phyloP scores from a whole-genome alignment of 1,140 invertebrate genomes.

The Chlorops oryzae region DNA sequence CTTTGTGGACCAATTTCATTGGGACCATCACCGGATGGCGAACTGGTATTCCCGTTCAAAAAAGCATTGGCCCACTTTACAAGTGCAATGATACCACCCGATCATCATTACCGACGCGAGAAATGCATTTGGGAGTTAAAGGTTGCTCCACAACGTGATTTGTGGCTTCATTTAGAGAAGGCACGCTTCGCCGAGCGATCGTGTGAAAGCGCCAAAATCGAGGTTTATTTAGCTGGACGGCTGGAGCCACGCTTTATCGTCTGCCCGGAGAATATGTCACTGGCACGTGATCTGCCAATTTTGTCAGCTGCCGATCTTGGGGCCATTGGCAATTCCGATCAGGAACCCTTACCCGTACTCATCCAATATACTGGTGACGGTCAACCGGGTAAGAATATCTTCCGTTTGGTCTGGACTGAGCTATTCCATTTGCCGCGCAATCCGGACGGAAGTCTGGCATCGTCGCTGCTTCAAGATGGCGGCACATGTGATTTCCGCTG shows the following conservation, averaged over 20 bases:
- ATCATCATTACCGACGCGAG: slow-evolving; percentile 56
- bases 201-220: slow-evolving; percentile 78
- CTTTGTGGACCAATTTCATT: slow-evolving; percentile 76
- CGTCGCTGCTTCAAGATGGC: slow-evolving; percentile 60
- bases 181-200: slow-evolving; percentile 73
- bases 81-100: slow-evolving; percentile 39
- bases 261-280: slow-evolving; percentile 75
- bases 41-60: slow-evolving; percentile 77
- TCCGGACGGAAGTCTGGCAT: slow-evolving; percentile 70
- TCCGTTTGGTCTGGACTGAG: slow-evolving; percentile 84
- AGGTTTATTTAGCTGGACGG: slow-evolving; percentile 66
- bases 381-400: slow-evolving; percentile 66
- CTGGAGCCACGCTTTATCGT: slow-evolving; percentile 67
- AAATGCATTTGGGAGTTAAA: slow-evolving; percentile 84
- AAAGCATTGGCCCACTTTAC: slow-evolving; percentile 62
- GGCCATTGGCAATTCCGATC: slow-evolving; percentile 55
- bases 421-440: slow-evolving; percentile 79
- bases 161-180: slow-evolving; percentile 81
- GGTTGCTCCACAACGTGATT: slow-evolving; percentile 70
- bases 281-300: slow-evolving; percentile 69
- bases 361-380: slow-evolving; percentile 62
- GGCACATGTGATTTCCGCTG: slow-evolving; percentile 71
- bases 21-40: slow-evolving; percentile 69
- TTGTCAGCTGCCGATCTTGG: slow-evolving; percentile 67
- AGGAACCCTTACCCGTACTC: slow-evolving; percentile 57